These are phyloP conservation scores for Micrastur ruficollis DNA, from an alignment of 2,797 vertebrate genomes.

Conservation along the genomic window DNA sequence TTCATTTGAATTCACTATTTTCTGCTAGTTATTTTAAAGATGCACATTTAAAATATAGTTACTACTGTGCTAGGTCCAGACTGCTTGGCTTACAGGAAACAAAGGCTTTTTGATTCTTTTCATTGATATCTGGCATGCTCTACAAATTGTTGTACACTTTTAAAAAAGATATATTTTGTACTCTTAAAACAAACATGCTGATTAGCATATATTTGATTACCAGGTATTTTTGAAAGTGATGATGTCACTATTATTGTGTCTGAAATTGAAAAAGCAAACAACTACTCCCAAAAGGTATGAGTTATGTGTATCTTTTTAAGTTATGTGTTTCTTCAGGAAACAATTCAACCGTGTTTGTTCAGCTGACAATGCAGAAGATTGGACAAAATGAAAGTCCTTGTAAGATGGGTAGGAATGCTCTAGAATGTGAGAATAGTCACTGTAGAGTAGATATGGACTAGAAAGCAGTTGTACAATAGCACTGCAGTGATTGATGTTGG, in stretches of 20 bases:
- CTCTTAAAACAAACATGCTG: not conserved
- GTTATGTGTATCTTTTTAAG: not conserved
- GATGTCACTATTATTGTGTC: constrained; percentile 75
- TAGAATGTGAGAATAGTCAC: not conserved
- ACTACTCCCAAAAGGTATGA: constrained; percentile 82
- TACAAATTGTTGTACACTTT: not conserved
- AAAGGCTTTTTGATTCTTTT: not conserved
- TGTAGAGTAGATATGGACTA: not conserved
- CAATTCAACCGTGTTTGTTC: not conserved
- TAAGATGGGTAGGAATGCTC: not conserved
- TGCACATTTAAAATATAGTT: not conserved
- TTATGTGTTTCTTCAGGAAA: not conserved
- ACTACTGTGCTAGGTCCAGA: not conserved
- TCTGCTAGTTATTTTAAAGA: not conserved
- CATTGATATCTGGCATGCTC: not conserved
- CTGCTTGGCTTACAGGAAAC: not conserved
- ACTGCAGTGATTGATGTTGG: not conserved
- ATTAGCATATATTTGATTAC: not conserved
- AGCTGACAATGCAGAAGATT: not conserved
- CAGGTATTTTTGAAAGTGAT: constrained; percentile 85
- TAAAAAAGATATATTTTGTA: not conserved
- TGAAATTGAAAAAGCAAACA: constrained; percentile 81
- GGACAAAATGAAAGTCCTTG: not conserved
- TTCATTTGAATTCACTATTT: not conserved
- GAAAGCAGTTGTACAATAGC: not conserved